phyloP scores from a whole-genome alignment of 2,113 vertebrate species.

The Pluvianellus socialis region DNA sequence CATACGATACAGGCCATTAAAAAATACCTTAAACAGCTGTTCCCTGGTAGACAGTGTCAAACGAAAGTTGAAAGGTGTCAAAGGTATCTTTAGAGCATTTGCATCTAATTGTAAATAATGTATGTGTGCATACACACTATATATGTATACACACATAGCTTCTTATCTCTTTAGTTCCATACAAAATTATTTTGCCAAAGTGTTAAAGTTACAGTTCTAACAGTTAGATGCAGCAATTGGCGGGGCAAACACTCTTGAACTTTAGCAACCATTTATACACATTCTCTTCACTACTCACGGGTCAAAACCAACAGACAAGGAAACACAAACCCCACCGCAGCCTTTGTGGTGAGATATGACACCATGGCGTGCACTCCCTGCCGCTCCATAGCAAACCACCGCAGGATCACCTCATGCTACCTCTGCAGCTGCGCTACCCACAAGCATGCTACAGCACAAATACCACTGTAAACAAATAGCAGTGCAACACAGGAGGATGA shows the following conservation, averaged over 20 bases:
- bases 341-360: not conserved
- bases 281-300: not conserved
- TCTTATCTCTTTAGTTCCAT: not conserved
- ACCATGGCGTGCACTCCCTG: not conserved
- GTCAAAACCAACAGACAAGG: not conserved
- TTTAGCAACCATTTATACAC: not conserved
- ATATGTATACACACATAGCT: not conserved
- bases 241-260: not conserved
- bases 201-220: not conserved
- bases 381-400: not conserved
- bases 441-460: not conserved
- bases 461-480: not conserved
- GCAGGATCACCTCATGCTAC: not conserved
- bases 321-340: not conserved
- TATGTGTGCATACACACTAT: not conserved
- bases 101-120: not conserved
- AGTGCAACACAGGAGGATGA: not conserved
- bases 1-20: not conserved
- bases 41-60: not conserved
- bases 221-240: not conserved
- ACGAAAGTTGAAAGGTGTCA: not conserved
- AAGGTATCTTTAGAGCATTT: not conserved
- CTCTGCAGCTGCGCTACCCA: constrained; percentile 1
- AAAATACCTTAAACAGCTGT: not conserved
- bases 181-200: not conserved